Percentiles rank a stretch among this genome's conserved stretches.
These are phyloP conservation scores for Prorops nasuta DNA, from an alignment of 1,140 invertebrate species.

Conservation along the genomic window DNA sequence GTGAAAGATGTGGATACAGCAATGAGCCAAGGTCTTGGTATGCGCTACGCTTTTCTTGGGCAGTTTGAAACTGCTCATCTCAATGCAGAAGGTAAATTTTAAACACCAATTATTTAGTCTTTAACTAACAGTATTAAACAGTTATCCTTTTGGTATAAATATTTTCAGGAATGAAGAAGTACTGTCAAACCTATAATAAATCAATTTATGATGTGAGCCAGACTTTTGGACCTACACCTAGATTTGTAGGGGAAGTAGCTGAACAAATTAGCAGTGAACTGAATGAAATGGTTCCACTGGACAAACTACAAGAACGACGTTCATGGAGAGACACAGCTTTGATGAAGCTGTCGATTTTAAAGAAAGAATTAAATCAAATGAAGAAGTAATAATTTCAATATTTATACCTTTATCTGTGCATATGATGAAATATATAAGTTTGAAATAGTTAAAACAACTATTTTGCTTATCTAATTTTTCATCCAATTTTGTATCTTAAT, in stretches of 20 bases:
- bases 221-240: constrained; percentile 74
- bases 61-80: constrained; percentile 92
- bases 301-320: constrained; percentile 71
- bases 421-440: no score
- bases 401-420: no score
- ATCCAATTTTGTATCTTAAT: not conserved
- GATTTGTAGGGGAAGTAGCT: constrained; percentile 67
- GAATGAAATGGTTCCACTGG: constrained; percentile 70
- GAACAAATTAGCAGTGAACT: constrained; percentile 68
- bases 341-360: constrained; percentile 77
- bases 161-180: constrained; percentile 65
- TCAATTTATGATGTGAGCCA: constrained; percentile 76
- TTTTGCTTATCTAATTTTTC: no score
- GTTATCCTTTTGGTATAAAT: not conserved
- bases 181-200: constrained; percentile 74
- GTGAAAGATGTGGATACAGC: constrained; percentile 90
- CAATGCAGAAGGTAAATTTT: constrained; percentile 82
- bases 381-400: constrained; percentile 13
- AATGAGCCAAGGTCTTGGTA: constrained; percentile 91
- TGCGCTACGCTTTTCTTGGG: constrained; percentile 93
- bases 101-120: constrained; percentile 4
- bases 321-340: constrained; percentile 83
- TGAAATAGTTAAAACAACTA: no score
- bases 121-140: constrained; percentile 45
- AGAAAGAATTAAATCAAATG: constrained; percentile 63